These are phyloP conservation scores for Chroicocephalus ridibundus DNA, from an alignment of 2,113 vertebrate species.

Conservation along the genomic window DNA sequence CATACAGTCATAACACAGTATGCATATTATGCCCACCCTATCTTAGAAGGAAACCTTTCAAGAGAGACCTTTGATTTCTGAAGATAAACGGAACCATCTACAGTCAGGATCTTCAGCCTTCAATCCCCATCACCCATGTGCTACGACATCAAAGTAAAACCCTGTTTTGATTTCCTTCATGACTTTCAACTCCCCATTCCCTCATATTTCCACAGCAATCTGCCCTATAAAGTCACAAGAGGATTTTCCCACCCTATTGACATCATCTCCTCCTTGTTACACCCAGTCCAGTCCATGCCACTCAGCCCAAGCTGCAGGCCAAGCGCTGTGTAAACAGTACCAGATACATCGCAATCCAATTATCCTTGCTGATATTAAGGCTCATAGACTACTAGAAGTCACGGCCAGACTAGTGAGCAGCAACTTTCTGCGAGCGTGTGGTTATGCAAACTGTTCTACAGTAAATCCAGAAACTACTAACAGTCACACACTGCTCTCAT, in stretches of 20 bases:
- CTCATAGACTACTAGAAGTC: background rate
- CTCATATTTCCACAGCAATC: background rate
- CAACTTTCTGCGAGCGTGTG: background rate
- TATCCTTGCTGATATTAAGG: background rate
- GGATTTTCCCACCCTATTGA: background rate
- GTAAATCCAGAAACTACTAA: background rate
- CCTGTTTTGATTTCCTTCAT: background rate
- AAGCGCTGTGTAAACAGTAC: background rate
- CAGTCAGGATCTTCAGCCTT: background rate
- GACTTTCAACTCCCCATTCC: background rate
- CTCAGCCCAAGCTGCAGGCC: background rate
- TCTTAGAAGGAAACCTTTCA: background rate
- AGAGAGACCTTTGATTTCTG: background rate
- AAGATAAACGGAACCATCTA: background rate
- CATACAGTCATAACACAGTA: background rate
- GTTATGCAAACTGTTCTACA: background rate
- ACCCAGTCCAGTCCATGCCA: background rate
- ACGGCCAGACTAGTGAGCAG: background rate
- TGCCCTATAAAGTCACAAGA: background rate
- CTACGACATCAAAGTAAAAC: background rate
- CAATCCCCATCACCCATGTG: background rate
- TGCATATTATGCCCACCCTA: background rate
- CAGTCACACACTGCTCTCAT: background rate
- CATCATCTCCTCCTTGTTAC: background rate
- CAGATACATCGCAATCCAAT: background rate